Evolutionary conservation across 2,888 invertebrate genomes (phyloP).

Genomic region (Asteroscopus sphinx): DNA sequence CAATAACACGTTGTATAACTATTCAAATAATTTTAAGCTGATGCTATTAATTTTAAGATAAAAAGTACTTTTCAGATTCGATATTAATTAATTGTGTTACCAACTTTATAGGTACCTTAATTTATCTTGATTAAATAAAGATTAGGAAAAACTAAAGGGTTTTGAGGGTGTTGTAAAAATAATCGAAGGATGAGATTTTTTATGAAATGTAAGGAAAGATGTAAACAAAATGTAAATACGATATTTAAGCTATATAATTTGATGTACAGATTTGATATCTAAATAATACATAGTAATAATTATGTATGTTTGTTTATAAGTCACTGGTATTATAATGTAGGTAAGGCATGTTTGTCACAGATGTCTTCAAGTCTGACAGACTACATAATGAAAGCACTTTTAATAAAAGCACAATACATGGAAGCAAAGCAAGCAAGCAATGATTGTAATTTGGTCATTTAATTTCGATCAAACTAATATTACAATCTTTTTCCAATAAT

Average conservation of each 20-base stretch:
- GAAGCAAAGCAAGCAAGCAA: too few relatives aligned
- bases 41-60: slow-evolving; percentile 7
- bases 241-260: slow-evolving; percentile 17
- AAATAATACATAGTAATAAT: slow-evolving; percentile 3
- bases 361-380: not conserved
- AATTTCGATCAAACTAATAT: too few relatives aligned
- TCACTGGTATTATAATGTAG: slow-evolving; percentile 4
- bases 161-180: slow-evolving; percentile 4
- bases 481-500: too few relatives aligned
- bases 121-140: slow-evolving; percentile 21
- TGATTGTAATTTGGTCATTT: too few relatives aligned
- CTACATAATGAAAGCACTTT: not conserved
- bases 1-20: too few relatives aligned
- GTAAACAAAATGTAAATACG: slow-evolving; percentile 33
- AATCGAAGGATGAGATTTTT: slow-evolving; percentile 9
- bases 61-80: slow-evolving; percentile 12
- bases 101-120: slow-evolving; percentile 24
- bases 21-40: not conserved
- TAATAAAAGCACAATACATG: not conserved
- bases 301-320: slow-evolving; percentile 8
- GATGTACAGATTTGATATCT: slow-evolving; percentile 34
- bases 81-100: slow-evolving; percentile 21
- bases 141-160: slow-evolving; percentile 5
- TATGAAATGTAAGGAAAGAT: slow-evolving; percentile 15
- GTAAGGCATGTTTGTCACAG: not conserved